Percentiles rank a stretch among this genome's conserved stretches.
phyloP scores from a whole-genome alignment of 2,888 invertebrate species.

The Myopa tessellatipennis region DNA sequence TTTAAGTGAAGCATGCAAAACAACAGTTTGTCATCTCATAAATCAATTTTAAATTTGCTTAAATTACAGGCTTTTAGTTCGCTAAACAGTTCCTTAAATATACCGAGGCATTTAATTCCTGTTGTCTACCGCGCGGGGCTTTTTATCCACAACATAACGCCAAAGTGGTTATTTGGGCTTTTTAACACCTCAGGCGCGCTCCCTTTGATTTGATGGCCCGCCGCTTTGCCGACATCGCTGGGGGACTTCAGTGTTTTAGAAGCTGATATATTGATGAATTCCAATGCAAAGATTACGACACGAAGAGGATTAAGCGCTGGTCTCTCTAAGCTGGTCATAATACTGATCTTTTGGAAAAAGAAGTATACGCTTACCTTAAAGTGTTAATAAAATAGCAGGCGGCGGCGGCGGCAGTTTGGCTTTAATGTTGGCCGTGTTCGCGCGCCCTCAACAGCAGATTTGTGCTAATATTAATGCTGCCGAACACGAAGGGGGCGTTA shows the following conservation, averaged over 20 bases:
- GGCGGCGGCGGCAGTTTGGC: conserved; percentile 35
- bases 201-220: conserved; percentile 31
- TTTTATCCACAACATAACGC: too few relatives aligned
- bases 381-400: conserved; percentile 17
- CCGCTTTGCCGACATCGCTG: conserved; percentile 5
- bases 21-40: conserved; percentile 49
- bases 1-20: too few relatives aligned
- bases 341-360: background rate
- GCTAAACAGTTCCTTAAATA: conserved; percentile 45
- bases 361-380: background rate
- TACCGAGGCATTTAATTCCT: conserved; percentile 12
- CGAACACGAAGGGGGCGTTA: conserved; percentile 60
- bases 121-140: background rate
- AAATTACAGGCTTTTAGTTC: conserved; percentile 58
- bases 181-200: conserved; percentile 62
- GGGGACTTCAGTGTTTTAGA: conserved; percentile 20
- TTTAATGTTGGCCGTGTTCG: conserved; percentile 52
- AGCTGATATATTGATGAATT: conserved; percentile 58
- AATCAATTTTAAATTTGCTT: conserved; percentile 60
- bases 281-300: conserved; percentile 53
- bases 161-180: conserved; percentile 32
- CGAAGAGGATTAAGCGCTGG: background rate
- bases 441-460: conserved; percentile 50
- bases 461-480: conserved; percentile 40
- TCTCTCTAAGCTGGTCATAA: background rate